Conservation (phyloP, 2,888 invertebrate genomes). For the Apodemia zela region DNA sequence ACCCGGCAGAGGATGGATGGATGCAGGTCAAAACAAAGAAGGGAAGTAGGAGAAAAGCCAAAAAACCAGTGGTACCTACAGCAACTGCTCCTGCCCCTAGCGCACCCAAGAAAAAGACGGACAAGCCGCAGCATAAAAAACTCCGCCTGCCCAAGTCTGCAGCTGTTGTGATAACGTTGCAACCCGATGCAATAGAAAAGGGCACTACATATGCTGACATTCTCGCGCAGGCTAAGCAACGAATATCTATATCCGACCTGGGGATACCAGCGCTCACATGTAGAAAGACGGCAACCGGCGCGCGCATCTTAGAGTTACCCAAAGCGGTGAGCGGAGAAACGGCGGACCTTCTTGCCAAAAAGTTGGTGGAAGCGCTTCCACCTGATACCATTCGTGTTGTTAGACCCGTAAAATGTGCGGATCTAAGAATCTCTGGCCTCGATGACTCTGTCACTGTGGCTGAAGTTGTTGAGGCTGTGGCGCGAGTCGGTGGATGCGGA, state of each 20-base stretch:
- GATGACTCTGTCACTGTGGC: conserved; percentile 21
- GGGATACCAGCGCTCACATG: conserved; percentile 21
- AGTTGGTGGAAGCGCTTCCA: conserved; percentile 19
- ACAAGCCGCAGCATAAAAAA: no score
- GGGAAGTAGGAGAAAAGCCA: no score
- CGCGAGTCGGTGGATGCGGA: conserved; percentile 14
- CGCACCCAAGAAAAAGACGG: no score
- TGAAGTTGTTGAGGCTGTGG: conserved; percentile 20
- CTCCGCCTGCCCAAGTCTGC: no score
- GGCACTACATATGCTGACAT: conserved; percentile 20
- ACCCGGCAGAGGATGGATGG: no score
- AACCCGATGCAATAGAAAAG: conserved; percentile 19
- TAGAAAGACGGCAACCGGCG: conserved; percentile 22
- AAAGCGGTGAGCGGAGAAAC: conserved; percentile 16
- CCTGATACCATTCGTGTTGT: conserved; percentile 19
- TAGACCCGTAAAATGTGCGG: conserved; percentile 24
- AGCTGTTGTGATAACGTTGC: no score
- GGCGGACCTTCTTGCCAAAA: conserved; percentile 25
- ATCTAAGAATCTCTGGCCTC: conserved; percentile 21
- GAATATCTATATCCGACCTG: conserved; percentile 7
- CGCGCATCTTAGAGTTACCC: conserved; percentile 25
- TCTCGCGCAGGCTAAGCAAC: background rate
- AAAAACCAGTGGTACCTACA: no score
- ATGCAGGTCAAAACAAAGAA: no score
- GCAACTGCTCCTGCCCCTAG: no score